Evolutionary conservation across 1,140 invertebrate genomes (phyloP).

Genomic region (Agraylea sexmaculata): DNA sequence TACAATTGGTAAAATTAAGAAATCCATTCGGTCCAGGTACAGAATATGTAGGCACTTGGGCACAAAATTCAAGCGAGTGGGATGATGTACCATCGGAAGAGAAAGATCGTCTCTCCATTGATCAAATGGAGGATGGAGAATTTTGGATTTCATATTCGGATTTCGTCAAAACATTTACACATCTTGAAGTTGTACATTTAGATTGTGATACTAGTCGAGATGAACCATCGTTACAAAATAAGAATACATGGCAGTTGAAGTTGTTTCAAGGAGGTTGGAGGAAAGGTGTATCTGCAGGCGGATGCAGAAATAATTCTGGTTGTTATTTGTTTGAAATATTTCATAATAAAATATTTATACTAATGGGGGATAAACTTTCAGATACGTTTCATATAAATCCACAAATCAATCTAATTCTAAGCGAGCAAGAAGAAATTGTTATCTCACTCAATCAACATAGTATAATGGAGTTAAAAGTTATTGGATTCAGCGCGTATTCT

Average conservation of each 20-base stretch:
- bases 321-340: constrained; percentile 5
- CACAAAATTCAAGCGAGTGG: constrained; percentile 57
- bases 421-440: constrained; percentile 74
- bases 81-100: constrained; percentile 61
- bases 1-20: constrained; percentile 60
- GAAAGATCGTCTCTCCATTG: constrained; percentile 54
- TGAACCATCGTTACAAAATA: constrained; percentile 67
- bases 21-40: constrained; percentile 56
- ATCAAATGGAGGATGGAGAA: constrained; percentile 60
- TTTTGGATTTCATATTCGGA: constrained; percentile 83
- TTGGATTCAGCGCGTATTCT: constrained; percentile 84
- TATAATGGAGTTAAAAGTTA: constrained; percentile 85
- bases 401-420: constrained; percentile 69
- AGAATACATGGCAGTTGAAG: constrained; percentile 72
- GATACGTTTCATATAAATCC: constrained; percentile 92
- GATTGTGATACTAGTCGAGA: constrained; percentile 76
- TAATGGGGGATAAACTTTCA: constrained; percentile 32
- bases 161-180: constrained; percentile 72
- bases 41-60: constrained; percentile 64
- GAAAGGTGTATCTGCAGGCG: constrained; percentile 77
- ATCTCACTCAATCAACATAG: constrained; percentile 84
- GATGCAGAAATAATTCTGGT: constrained; percentile 82
- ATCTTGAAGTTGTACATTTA: constrained; percentile 76
- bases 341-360: not conserved
- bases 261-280: constrained; percentile 81